phyloP scores from a whole-genome alignment of 2,113 vertebrate genomes.

The Otus sunia region DNA sequence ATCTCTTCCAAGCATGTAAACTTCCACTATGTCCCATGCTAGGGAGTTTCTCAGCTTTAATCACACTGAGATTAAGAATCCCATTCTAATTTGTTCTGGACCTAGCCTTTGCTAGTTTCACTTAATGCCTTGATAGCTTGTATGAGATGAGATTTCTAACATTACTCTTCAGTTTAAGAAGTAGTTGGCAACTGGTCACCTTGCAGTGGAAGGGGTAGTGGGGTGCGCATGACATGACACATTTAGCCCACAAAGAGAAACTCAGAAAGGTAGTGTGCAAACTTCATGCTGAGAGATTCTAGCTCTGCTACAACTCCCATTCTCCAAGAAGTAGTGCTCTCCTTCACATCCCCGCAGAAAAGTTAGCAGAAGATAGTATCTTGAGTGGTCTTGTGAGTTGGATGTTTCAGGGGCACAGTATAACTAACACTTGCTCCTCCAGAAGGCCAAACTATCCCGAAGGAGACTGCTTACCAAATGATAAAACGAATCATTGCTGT shows the following conservation, averaged over 20 bases:
- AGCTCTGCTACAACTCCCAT: background rate
- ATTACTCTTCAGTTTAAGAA: background rate
- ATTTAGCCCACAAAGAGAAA: background rate
- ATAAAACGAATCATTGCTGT: background rate
- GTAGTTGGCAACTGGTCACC: rapidly evolving
- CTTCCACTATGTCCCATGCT: background rate
- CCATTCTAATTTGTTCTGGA: background rate
- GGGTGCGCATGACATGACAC: background rate
- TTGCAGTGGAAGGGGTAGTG: background rate
- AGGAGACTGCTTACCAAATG: background rate
- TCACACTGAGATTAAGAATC: background rate
- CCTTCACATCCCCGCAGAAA: background rate
- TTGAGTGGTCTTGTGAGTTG: background rate
- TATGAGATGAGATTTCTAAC: background rate
- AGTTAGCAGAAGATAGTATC: background rate
- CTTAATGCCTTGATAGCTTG: background rate
- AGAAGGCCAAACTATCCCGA: background rate
- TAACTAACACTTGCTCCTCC: background rate
- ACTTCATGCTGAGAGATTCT: background rate
- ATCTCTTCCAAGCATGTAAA: background rate
- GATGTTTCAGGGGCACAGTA: background rate
- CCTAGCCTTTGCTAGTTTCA: background rate
- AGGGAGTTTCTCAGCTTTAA: background rate
- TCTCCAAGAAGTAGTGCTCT: background rate
- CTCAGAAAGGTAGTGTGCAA: background rate